Evolutionary conservation across 2,888 invertebrate genomes (phyloP).

Genomic region (Plebejus argus): DNA sequence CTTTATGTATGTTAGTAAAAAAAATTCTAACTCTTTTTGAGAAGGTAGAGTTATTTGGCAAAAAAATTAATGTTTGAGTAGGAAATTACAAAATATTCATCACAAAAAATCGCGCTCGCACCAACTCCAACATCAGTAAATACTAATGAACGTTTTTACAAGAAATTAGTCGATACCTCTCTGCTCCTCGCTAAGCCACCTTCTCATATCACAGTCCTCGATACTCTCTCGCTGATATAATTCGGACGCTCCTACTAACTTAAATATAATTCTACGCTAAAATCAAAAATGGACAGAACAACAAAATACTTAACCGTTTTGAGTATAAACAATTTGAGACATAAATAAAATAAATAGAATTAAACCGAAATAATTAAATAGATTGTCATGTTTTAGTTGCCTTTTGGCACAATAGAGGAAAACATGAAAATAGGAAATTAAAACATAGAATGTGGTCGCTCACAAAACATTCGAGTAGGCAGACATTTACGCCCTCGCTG

Average conservation of each 20-base stretch:
- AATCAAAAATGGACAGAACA: conserved; percentile 43
- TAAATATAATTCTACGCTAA: conserved; percentile 36
- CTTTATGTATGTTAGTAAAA: background rate
- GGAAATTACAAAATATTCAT: background rate
- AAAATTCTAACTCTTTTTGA: background rate
- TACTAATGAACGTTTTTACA: conserved; percentile 1
- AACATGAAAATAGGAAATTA: conserved; percentile 48
- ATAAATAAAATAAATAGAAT: conserved; percentile 67
- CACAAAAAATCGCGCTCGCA: background rate
- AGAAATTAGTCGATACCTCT: conserved; percentile 2
- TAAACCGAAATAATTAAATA: conserved; percentile 55
- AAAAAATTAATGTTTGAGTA: background rate
- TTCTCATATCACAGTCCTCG: conserved; percentile 64
- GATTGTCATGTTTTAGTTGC: conserved; percentile 70
- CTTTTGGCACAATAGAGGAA: conserved; percentile 68
- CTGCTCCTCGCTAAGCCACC: background rate
- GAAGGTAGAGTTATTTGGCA: background rate
- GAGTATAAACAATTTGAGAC: conserved; percentile 28
- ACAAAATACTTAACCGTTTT: conserved; percentile 35
- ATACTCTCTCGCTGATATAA: conserved; percentile 48
- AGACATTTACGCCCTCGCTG: background rate
- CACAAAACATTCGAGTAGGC: conserved; percentile 48
- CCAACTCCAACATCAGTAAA: conserved; percentile 4
- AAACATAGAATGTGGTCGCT: conserved; percentile 26
- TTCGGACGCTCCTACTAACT: conserved; percentile 38